A percentile compares a stretch with the other conserved stretches of the same genome.
These are phyloP conservation scores for Drosophila biarmipes DNA, from an alignment of 1,140 invertebrate genomes.

Conservation along the genomic window DNA sequence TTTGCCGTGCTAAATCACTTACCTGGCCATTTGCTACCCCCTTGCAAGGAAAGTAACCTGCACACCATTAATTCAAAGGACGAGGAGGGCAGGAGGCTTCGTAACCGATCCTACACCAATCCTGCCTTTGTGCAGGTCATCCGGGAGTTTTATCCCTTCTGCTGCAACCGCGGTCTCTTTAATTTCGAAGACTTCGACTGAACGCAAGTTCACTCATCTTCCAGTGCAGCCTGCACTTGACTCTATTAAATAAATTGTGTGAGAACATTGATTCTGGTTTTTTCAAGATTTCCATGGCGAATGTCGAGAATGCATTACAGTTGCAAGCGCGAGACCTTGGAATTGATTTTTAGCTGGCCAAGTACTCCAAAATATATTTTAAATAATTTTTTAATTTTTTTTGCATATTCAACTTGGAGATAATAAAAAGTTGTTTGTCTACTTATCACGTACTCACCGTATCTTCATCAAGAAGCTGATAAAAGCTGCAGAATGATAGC, in stretches of 20 bases:
- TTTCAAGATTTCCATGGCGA: conserved; percentile 18
- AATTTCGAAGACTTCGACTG: conserved; percentile 41
- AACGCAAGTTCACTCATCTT: conserved; percentile 4
- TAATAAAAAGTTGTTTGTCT: not conserved
- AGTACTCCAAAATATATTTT: not conserved
- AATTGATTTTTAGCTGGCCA: conserved; percentile 1
- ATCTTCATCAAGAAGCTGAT: conserved; percentile 14
- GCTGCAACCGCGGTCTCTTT: conserved; percentile 60
- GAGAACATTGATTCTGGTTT: conserved; percentile 51
- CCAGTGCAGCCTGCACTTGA: conserved; percentile 5
- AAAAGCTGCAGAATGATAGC: not conserved
- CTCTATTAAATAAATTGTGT: conserved; percentile 36
- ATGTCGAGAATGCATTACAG: conserved; percentile 9
- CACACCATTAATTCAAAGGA: conserved; percentile 36
- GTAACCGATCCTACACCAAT: conserved; percentile 44
- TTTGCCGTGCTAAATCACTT: conserved; percentile 58
- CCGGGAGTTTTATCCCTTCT: conserved; percentile 65
- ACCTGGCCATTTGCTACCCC: conserved; percentile 36
- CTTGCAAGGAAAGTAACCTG: conserved; percentile 60
- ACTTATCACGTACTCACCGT: conserved; percentile 5
- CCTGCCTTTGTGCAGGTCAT: conserved; percentile 45
- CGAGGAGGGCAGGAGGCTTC: conserved; percentile 40
- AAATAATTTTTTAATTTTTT: not conserved
- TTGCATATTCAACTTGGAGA: not conserved
- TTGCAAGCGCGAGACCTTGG: conserved; percentile 21